Base-by-base conservation (phyloP, 2,888 invertebrate species). In the Pasiphila rectangulata region DNA sequence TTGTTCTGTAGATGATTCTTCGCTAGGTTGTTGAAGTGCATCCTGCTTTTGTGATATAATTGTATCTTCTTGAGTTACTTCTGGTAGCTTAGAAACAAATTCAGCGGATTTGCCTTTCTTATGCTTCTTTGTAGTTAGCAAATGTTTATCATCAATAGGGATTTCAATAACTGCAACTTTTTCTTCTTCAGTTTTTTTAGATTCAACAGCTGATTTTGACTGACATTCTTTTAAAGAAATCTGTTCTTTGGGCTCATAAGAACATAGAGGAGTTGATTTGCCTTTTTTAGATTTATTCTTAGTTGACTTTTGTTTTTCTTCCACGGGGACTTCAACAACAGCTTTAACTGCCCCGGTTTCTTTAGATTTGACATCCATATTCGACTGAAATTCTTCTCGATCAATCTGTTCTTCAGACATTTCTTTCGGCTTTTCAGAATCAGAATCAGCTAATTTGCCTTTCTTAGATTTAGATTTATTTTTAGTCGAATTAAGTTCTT, bases 391-490 rank as follows among this genome's bases (percentile, higher is more conserved):
- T 27, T 13, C 13, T 7, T 5, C 12, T 6, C 4, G 0, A 6
- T 6, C 3, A 7, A 27, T 13, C 3, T 27, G 12, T 13, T 27
- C 13, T 2, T 27, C 13, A 27, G 13, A 10, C 12, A 3, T 27
- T 27, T 25, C 12, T 12, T 27, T 27, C 13, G 7, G 13, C 3
- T 27, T 27, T 13, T 27, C 6, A 13, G 27, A 7, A 3, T 12
- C 27, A 7, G n/a, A n/a, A 10, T 49, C 51, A 23, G n/a, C 23
- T 4, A 29, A 19, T 41, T 52, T 51, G 4, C 0, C 35, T 23
- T 49, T 46, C 37, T 59, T 63, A 2, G 47, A 24, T 52, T 72
- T 69, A 6, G 60, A 43, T 25, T 69, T 68, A 42, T 67, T 73
- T 55, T 68, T 68, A 13, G 53, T 34, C 9, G 42, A 45, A 35